Evolutionary conservation across 2,888 invertebrate species (phyloP), one percentile per base, ranked within the genome.

Genomic region (Bombyx huttoni): DNA sequence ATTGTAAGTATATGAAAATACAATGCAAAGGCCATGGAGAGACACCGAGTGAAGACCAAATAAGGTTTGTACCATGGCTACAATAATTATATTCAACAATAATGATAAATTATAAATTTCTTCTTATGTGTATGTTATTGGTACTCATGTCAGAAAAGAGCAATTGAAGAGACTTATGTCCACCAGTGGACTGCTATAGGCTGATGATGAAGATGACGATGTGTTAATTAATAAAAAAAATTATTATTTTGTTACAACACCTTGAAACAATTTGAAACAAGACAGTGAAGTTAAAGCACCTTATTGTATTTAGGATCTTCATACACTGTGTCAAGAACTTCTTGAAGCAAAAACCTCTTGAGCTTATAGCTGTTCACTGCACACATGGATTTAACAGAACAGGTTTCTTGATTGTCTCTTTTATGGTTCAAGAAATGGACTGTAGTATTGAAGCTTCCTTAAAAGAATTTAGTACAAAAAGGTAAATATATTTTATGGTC

Each of bases 361-460:
- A 96, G 67, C 78, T 91, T 49, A 92, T 96, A 60, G 95, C 93
- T 8, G 93, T 98, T 8, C 98, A 98, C 75, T 98, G 98, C 71
- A 98, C 99, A 0, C 99, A 99, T 80, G 99, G 99, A 0, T 99
- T 99, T 79, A 99, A 99, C 78, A 90, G 99, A 62, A 98, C 98
- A 8, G 99, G 99, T 0, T 99, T 99, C 73, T 89, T 99, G 7
- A 94, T 99, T 51, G 92, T 94, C 34, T 94, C 97, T 0, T 99
- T 95, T 78, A 91, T 99, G 78, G 95, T 98, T 6, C 94, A 96
- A 70, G 92, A 92, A 56, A 87, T 94, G 68, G 95, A 95, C 63
- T 96, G 93, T 81, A 93, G 94, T 67, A 91, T 98, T 0, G 96
- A 96, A 59, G 94, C 94, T 3, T 98, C 97, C 0, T 73, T 98